Percentiles rank a stretch among this genome's conserved stretches.
Evolutionary conservation across 2,797 vertebrate genomes (phyloP).

Genomic region (Gymnocypris eckloni): DNA sequence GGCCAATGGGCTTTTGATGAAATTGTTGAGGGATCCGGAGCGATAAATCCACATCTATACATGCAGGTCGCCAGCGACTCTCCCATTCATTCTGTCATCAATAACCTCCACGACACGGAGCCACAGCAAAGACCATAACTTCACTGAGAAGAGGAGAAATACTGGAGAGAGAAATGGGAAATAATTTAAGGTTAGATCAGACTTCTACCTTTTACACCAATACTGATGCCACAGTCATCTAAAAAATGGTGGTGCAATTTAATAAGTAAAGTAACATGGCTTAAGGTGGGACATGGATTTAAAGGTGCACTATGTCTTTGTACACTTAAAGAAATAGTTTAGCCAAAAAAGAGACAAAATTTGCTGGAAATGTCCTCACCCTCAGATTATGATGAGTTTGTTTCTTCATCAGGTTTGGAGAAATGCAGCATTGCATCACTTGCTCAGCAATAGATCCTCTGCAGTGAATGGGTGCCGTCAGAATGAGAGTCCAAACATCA

Average conservation of each 20-base stretch:
- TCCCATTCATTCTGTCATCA: constrained; percentile 54
- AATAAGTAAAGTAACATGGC: neutral
- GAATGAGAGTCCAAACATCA: neutral
- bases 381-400: neutral
- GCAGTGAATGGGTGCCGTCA: too few relatives aligned
- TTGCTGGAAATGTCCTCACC: neutral
- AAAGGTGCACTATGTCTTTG: neutral
- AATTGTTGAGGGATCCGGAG: constrained; percentile 59
- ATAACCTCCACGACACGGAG: constrained; percentile 53
- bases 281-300: neutral
- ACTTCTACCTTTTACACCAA: neutral
- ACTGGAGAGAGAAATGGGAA: neutral
- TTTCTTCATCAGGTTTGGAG: neutral
- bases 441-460: too few relatives aligned
- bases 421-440: neutral
- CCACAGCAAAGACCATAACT: constrained; percentile 48
- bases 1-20: constrained; percentile 66
- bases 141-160: constrained; percentile 15
- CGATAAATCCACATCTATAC: constrained; percentile 61
- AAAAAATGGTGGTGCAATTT: neutral
- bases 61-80: constrained; percentile 51
- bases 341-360: neutral
- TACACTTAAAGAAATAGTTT: neutral
- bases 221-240: too few relatives aligned
- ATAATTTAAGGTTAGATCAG: neutral